Evolutionary conservation across 2,888 invertebrate genomes (phyloP), one percentile per base, ranked within the genome.

Genomic region (Cerceris rybyensis): DNA sequence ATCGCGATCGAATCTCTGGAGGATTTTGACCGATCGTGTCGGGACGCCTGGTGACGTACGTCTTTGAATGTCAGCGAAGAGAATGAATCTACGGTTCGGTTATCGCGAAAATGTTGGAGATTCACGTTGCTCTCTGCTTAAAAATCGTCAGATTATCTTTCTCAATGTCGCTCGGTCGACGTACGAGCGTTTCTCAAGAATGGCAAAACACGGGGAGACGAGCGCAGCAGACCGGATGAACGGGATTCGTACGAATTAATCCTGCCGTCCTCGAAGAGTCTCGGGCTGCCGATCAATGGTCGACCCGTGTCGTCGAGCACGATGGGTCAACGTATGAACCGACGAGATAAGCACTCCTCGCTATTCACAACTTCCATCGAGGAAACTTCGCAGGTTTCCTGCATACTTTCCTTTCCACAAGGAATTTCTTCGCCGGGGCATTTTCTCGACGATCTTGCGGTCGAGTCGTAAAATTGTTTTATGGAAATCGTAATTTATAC

Each of bases 251-350:
- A 66, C 66, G 70, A 64, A 77, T 74, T 61, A 66, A 77, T 77
- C 69, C 28, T 57, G 55, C 13, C 43, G 65, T 60, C 57, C 52
- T 73, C 58, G 77, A 64, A 67, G 65, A 69, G 70, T 58, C 50
- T 63, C 41, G 66, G 60, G 49, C 52, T 14, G 41, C 49, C 75
- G 75, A 68, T 76, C 71, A 57, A 76, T 59, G 58, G 65, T 17
- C 63, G 70, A 74, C 60, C 70, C 41, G 49, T 49, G 57, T 54
- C 66, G 78, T 42, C 55, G 72, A 57, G 55, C 58, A 50, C 68
- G 65, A 60, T 55, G 75, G 78, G 68, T 75, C 61, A 69, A 75
- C 70, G 78, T 65, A 78, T 80, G 55, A 69, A 46, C 17, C 8
- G 50, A 13, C 39, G 52, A 68, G 79, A 72, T 75, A 79, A 81